phyloP scores from a whole-genome alignment of 2,888 invertebrate genomes.

The Blera fallax region DNA sequence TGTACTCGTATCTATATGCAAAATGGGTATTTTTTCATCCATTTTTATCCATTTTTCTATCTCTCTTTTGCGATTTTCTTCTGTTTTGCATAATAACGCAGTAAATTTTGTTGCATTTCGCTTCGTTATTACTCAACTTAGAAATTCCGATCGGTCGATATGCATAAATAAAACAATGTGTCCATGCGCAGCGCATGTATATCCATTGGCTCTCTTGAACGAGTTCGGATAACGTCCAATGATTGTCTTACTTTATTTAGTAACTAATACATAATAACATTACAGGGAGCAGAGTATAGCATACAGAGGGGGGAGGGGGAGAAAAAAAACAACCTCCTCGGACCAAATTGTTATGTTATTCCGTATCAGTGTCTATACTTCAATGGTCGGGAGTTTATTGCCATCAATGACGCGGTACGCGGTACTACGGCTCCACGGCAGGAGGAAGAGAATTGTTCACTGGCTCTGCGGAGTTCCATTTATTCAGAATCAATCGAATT shows the following conservation, averaged over 20 bases:
- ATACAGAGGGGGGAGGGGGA: no score
- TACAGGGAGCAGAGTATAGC: background rate
- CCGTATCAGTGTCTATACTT: slow-evolving; percentile 27
- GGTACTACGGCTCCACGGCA: no score
- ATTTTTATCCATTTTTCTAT: background rate
- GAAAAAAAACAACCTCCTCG: background rate
- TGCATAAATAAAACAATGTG: slow-evolving; percentile 44
- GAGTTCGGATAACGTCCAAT: slow-evolving; percentile 63
- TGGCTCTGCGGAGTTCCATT: slow-evolving; percentile 29
- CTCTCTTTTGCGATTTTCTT: slow-evolving; percentile 38
- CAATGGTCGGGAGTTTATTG: slow-evolving; percentile 7
- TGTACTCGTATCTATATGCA: background rate
- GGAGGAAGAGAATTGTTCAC: slow-evolving; percentile 47
- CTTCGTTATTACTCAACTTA: slow-evolving; percentile 61
- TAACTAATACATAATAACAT: slow-evolving; percentile 48
- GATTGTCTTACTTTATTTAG: slow-evolving; percentile 59
- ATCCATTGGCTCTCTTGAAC: background rate
- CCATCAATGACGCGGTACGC: slow-evolving; percentile 11
- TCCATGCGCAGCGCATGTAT: no score
- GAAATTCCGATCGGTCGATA: slow-evolving; percentile 67
- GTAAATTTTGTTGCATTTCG: slow-evolving; percentile 36
- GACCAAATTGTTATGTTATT: slow-evolving; percentile 48
- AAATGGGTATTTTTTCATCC: background rate
- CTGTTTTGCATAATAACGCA: slow-evolving; percentile 64
- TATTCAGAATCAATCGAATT: slow-evolving; percentile 58